phyloP scores from a whole-genome alignment of 2,797 vertebrate genomes.

The Notolabrus celidotus region DNA sequence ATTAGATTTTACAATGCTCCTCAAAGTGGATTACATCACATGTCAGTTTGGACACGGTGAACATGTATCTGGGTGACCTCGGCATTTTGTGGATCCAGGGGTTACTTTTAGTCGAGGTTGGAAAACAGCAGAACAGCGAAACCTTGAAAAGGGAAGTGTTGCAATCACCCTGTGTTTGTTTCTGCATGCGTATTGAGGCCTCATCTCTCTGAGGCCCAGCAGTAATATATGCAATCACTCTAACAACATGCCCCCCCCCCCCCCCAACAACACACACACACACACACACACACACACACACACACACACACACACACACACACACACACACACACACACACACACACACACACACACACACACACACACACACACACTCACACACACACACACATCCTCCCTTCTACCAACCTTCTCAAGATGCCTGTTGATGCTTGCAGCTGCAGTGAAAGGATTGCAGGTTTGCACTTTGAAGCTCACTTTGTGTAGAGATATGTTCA shows the following conservation, averaged over 20 bases:
- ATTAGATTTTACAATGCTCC: conserved; percentile 41
- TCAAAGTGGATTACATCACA: conserved; percentile 51
- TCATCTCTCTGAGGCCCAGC: conserved; percentile 47
- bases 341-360: neutral
- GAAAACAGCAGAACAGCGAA: conserved; percentile 64
- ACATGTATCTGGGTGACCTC: conserved; percentile 49
- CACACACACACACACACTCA: neutral
- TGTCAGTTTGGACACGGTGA: conserved; percentile 21
- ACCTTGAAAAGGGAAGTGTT: conserved; percentile 81
- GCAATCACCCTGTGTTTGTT: conserved; percentile 69
- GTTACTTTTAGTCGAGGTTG: conserved; percentile 16
- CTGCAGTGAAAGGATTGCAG: conserved; percentile 34
- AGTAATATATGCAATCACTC: conserved; percentile 24
- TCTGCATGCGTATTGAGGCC: conserved; percentile 59
- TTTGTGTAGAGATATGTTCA: conserved; percentile 11
- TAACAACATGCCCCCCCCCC: conserved; percentile 20
- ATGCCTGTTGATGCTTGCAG: conserved; percentile 58
- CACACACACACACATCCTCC: neutral
- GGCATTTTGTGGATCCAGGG: conserved; percentile 40
- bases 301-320: neutral
- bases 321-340: neutral
- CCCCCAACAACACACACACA: neutral
- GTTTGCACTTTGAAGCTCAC: conserved; percentile 17
- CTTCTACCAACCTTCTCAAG: conserved; percentile 17
- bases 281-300: neutral